Evolutionary conservation across 2,113 vertebrate genomes (phyloP), one percentile per base, ranked within the genome.

Genomic region (Cyrtonyx montezumae): DNA sequence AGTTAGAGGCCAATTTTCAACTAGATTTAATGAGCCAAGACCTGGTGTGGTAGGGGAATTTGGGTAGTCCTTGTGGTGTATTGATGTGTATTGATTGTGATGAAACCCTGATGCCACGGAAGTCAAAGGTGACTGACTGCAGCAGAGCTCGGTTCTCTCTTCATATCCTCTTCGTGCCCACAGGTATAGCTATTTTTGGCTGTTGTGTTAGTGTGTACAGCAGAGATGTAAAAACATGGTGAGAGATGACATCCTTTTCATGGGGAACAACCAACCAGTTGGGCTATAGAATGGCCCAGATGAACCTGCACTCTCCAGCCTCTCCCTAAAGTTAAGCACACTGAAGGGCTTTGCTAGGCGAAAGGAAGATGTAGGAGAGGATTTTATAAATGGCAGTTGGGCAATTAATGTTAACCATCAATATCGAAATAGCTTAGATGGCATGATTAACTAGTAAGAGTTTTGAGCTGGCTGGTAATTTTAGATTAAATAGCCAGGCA

Each of bases 401-500:
- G 90, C 95, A 95, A 96, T 96, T 96, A 94, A 91, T 95, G 96
- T 95, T 95, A 96, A 96, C 82, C 84, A 95, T 96, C 94, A 90
- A 95, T 95, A 96, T 95, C 90, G 89, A 85, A 94, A 94, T 90
- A 91, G 87, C 96, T 96, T 94, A 95, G 96, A 96, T 96, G 92
- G 86, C 94, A 94, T 94, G 93, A 96, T 96, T 96, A 95, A 96
- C 96, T 95, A 94, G 96, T 96, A 94, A 96, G 96, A 95, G 82
- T 96, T 96, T 94, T 91, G 90, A 96, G 85, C 87, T 94, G 93
- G 84, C 93, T 96, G 93, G 90, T 96, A 96, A 96, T 96, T 96
- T 94, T 94, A 94, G 95, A 96, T 96, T 96, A 96, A 96, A 96
- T 96, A 95, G 94, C 92, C 93, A 96, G 93, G 90, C 87, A 92